phyloP scores from a whole-genome alignment of 2,888 invertebrate genomes.

The Lycophotia porphyrea region DNA sequence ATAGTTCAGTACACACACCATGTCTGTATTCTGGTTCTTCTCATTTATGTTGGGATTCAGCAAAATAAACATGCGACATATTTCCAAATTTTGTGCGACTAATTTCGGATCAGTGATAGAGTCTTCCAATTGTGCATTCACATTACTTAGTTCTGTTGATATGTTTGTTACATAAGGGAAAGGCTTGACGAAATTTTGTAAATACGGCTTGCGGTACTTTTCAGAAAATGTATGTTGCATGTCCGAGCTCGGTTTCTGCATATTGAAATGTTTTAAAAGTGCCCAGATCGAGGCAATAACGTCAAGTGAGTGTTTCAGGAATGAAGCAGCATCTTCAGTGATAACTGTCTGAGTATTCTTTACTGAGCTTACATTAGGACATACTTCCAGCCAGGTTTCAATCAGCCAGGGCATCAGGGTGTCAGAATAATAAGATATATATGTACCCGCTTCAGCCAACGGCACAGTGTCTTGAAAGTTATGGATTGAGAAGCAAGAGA shows the following conservation, averaged over 20 bases:
- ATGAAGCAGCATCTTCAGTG: slow-evolving; percentile 91
- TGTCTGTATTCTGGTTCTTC: slow-evolving; percentile 80
- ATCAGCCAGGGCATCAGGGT: slow-evolving; percentile 94
- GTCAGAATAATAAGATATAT: slow-evolving; percentile 92
- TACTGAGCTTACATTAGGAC: slow-evolving; percentile 86
- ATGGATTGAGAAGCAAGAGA: slow-evolving; percentile 85
- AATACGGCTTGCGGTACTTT: slow-evolving; percentile 89
- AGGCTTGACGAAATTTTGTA: slow-evolving; percentile 88
- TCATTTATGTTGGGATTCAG: slow-evolving; percentile 84
- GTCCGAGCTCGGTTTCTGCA: slow-evolving; percentile 79
- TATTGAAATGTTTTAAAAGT: slow-evolving; percentile 78
- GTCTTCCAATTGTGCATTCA: slow-evolving; percentile 73
- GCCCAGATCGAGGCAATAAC: slow-evolving; percentile 91
- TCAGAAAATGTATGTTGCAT: slow-evolving; percentile 88
- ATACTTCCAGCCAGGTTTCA: slow-evolving; percentile 96
- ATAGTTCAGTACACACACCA: slow-evolving; percentile 85
- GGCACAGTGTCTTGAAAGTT: slow-evolving; percentile 76
- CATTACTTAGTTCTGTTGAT: slow-evolving; percentile 76
- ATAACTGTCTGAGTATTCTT: slow-evolving; percentile 88
- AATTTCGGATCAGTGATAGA: slow-evolving; percentile 82
- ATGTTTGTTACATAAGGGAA: slow-evolving; percentile 91
- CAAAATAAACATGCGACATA: slow-evolving; percentile 86
- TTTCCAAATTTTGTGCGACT: slow-evolving; percentile 80
- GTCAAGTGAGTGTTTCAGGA: slow-evolving; percentile 91
- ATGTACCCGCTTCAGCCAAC: slow-evolving; percentile 85